phyloP scores from a whole-genome alignment of 37 sponge, comb jelly and placozoan genomes.

The Axinella damicornis region DNA sequence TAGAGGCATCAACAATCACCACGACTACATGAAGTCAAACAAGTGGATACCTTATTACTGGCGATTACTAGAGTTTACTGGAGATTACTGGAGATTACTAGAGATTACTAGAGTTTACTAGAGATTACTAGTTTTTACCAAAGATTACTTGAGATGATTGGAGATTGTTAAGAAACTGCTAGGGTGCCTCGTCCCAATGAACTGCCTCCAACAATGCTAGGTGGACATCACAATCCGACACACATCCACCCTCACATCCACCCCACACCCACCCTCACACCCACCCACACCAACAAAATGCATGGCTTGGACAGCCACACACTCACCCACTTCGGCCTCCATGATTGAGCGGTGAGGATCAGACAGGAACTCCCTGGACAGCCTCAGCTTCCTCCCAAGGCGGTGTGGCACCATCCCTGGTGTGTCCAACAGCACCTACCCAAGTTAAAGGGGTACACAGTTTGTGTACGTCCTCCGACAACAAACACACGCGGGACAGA shows the following conservation, averaged over 20 bases:
- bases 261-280: too few relatives aligned
- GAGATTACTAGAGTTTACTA: too few relatives aligned
- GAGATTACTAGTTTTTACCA: too few relatives aligned
- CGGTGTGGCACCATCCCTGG: conserved; percentile 65
- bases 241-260: conserved; percentile 16
- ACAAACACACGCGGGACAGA: neutral
- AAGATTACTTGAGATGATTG: too few relatives aligned
- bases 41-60: too few relatives aligned
- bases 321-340: conserved; percentile 79
- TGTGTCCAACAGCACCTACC: conserved; percentile 82
- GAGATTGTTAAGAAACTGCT: too few relatives aligned
- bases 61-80: too few relatives aligned
- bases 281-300: neutral
- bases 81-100: too few relatives aligned
- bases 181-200: too few relatives aligned
- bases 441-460: too few relatives aligned
- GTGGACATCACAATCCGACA: too few relatives aligned
- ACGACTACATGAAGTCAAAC: conserved; percentile 61
- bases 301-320: neutral
- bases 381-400: conserved; percentile 62
- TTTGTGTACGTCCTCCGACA: neutral
- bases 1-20: conserved; percentile 81
- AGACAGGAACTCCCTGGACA: conserved; percentile 64
- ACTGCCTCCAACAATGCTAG: neutral
- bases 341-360: conserved; percentile 65